A percentile compares a stretch with the other conserved stretches of the same genome.
phyloP scores from a whole-genome alignment of 2,113 vertebrate species.

The Ameiurus melas region DNA sequence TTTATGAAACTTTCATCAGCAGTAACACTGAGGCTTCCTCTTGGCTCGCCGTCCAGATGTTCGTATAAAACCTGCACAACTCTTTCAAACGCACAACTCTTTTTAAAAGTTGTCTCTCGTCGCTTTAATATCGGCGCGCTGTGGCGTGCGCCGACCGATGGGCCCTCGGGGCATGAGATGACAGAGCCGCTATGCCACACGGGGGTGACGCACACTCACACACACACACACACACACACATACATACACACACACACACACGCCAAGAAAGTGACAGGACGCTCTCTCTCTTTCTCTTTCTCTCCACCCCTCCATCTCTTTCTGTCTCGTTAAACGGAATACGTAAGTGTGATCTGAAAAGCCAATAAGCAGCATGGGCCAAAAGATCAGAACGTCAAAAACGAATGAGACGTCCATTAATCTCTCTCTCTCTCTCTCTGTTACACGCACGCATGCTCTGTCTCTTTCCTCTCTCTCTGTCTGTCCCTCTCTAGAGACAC shows the following conservation, averaged over 20 bases:
- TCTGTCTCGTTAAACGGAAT: slow-evolving; percentile 73
- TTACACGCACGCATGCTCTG: slow-evolving; percentile 45
- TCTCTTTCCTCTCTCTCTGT: slow-evolving; percentile 42
- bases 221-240: not conserved
- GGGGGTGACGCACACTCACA: not conserved
- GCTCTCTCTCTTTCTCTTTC: not conserved
- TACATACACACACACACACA: not conserved
- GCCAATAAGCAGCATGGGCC: slow-evolving; percentile 72
- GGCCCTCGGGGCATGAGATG: slow-evolving; percentile 66
- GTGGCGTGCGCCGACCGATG: slow-evolving; percentile 62
- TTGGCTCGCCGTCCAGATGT: slow-evolving; percentile 30
- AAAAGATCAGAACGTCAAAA: slow-evolving; percentile 73
- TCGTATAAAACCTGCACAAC: slow-evolving; percentile 18
- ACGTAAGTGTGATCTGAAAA: slow-evolving; percentile 76
- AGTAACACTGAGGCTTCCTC: not conserved
- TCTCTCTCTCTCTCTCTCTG: slow-evolving; percentile 51
- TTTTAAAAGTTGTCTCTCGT: slow-evolving; percentile 60
- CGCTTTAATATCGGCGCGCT: slow-evolving; percentile 67
- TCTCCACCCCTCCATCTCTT: not conserved
- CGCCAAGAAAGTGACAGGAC: slow-evolving; percentile 73
- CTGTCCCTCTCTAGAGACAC: slow-evolving; percentile 70
- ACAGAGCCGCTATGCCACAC: slow-evolving; percentile 63
- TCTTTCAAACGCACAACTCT: slow-evolving; percentile 38
- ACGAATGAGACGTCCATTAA: slow-evolving; percentile 73
- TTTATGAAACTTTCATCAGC: slow-evolving; percentile 35